phyloP scores from a whole-genome alignment of 2,113 vertebrate species.

The Rhombomys opimus region DNA sequence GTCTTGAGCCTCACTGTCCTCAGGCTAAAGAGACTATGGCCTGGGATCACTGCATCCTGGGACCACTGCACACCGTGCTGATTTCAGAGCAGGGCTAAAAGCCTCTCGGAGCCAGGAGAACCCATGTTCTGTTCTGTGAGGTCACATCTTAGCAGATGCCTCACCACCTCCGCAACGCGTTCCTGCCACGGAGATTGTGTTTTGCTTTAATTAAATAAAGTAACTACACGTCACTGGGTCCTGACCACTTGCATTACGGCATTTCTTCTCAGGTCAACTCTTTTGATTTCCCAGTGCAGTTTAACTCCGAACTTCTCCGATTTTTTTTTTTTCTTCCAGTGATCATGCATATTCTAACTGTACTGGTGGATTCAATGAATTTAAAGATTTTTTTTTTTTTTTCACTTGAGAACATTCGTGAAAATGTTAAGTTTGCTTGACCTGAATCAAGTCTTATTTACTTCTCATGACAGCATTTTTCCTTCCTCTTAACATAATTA shows the following conservation, averaged over 20 bases:
- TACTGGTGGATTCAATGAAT: background rate
- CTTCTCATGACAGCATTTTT: background rate
- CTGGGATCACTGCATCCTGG: background rate
- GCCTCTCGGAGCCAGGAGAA: rapidly evolving
- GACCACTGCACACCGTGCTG: rapidly evolving
- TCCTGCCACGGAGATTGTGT: rapidly evolving
- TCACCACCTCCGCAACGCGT: rapidly evolving
- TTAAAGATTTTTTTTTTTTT: background rate
- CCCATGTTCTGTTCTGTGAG: rapidly evolving
- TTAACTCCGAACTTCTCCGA: background rate
- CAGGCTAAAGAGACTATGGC: background rate
- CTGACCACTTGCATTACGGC: background rate
- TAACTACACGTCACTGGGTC: too few relatives aligned
- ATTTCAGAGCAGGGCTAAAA: background rate
- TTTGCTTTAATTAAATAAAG: background rate
- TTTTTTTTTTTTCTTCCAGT: background rate
- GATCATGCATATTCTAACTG: background rate
- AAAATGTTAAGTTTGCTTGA: background rate
- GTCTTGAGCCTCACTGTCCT: background rate
- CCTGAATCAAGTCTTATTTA: background rate
- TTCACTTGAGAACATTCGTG: background rate
- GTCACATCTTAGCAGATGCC: rapidly evolving
- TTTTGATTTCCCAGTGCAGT: background rate
- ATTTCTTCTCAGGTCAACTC: background rate
- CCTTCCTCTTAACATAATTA: background rate